Conservation (phyloP, 1,140 invertebrate species). For the Bombus pascuorum region DNA sequence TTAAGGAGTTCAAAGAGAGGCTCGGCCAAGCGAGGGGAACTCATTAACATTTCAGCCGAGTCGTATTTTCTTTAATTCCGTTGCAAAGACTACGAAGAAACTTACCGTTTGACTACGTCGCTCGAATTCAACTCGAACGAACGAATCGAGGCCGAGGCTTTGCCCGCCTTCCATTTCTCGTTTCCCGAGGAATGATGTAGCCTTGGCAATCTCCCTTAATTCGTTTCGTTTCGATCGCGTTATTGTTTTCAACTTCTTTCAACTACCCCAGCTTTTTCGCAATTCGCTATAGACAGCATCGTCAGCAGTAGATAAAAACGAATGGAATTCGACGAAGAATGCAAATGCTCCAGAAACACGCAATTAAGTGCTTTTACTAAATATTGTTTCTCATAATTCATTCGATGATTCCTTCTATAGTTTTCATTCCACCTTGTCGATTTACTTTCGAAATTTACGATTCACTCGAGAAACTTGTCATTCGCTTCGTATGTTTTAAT, state of each 20-base stretch:
- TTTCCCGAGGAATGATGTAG: not conserved
- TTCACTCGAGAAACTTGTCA: no score
- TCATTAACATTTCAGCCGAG: slow-evolving; percentile 40
- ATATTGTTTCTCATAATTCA: no score
- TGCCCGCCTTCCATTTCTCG: not conserved
- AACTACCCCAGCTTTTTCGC: no score
- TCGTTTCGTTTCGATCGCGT: not conserved
- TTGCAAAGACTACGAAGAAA: slow-evolving; percentile 17
- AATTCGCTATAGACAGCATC: not conserved
- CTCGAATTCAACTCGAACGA: slow-evolving; percentile 26
- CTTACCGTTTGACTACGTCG: slow-evolving; percentile 26
- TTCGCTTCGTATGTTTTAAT: no score
- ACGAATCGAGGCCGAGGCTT: not conserved
- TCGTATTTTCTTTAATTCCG: slow-evolving; percentile 43
- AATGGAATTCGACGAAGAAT: no score
- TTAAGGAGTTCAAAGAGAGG: slow-evolving; percentile 27
- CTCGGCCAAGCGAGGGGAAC: slow-evolving; percentile 8
- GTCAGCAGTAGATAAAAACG: not conserved
- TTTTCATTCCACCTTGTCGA: no score
- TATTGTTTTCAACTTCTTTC: slow-evolving; percentile 1
- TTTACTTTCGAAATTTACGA: no score
- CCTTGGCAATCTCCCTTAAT: not conserved
- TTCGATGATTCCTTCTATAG: no score
- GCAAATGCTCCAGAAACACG: no score
- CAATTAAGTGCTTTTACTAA: no score